Conservation (phyloP, 2,797 vertebrate genomes). For the Eulemur rubriventer region DNA sequence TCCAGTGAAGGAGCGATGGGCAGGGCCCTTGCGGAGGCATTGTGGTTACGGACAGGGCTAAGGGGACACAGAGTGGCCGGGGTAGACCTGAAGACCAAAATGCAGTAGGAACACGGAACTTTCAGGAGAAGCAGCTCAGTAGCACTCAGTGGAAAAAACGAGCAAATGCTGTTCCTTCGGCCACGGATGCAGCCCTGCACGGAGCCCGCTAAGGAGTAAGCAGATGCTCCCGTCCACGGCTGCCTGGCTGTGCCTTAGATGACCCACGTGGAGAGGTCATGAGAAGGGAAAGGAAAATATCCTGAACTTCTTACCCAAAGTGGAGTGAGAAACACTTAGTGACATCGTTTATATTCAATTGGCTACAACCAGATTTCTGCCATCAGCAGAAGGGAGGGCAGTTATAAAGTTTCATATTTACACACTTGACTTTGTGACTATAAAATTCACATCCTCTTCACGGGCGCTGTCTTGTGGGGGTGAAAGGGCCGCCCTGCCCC, state of each 20-base stretch:
- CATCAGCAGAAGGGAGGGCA: background rate
- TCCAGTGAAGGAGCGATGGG: background rate
- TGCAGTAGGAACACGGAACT: fast-evolving
- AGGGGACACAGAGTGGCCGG: background rate
- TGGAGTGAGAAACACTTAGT: background rate
- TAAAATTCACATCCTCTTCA: background rate
- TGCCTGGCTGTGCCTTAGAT: background rate
- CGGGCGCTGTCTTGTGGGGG: background rate
- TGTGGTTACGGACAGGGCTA: background rate
- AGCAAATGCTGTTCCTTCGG: background rate
- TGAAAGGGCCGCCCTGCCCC: background rate
- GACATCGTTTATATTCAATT: background rate
- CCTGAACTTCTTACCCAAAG: background rate
- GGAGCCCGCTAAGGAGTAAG: background rate
- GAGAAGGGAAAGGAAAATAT: background rate
- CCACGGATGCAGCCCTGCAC: background rate
- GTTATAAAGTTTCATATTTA: background rate
- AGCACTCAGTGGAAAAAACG: background rate
- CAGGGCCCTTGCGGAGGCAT: fast-evolving
- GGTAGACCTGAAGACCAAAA: background rate
- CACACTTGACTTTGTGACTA: background rate
- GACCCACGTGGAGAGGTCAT: background rate
- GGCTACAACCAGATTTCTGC: background rate
- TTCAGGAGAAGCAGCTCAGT: background rate
- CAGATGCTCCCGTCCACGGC: background rate